A percentile compares a stretch with the other conserved stretches of the same genome.
These are phyloP conservation scores for Nyctalus aviator DNA, from an alignment of 2,797 vertebrate genomes.

Conservation along the genomic window DNA sequence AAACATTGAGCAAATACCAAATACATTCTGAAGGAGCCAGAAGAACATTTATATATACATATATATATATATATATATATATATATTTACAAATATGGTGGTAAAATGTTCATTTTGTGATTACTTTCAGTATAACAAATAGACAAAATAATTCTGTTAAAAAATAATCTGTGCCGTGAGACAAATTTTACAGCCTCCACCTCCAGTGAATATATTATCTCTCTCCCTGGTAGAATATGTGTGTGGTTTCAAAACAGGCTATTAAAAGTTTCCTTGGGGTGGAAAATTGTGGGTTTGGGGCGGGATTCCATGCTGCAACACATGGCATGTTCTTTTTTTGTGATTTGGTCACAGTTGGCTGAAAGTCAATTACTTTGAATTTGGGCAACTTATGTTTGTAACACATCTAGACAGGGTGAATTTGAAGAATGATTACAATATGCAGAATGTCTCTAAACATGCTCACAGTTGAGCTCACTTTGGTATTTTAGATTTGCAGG, in stretches of 20 bases:
- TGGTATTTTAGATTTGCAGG: conserved; percentile 62
- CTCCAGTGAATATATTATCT: conserved; percentile 62
- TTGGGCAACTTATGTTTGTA: conserved; percentile 74
- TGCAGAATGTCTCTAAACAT: conserved; percentile 71
- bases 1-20: conserved; percentile 58
- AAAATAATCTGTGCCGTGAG: conserved; percentile 60
- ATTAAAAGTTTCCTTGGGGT: conserved; percentile 72
- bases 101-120: conserved; percentile 61
- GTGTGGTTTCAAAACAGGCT: conserved; percentile 52
- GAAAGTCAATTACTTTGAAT: conserved; percentile 81
- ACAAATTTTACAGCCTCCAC: conserved; percentile 52
- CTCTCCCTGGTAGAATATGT: background rate
- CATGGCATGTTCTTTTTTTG: conserved; percentile 12
- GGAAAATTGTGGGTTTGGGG: conserved; percentile 38
- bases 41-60: conserved; percentile 1
- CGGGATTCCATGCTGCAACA: conserved; percentile 47
- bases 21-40: conserved; percentile 36
- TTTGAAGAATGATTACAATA: conserved; percentile 69
- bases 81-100: background rate
- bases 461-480: conserved; percentile 62
- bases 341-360: conserved; percentile 75
- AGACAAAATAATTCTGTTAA: conserved; percentile 61
- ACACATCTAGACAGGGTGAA: conserved; percentile 60
- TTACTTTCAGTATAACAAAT: conserved; percentile 65
- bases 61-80: background rate